Evolutionary conservation across 2,888 invertebrate genomes (phyloP).

Genomic region (Nasonia oneida): DNA sequence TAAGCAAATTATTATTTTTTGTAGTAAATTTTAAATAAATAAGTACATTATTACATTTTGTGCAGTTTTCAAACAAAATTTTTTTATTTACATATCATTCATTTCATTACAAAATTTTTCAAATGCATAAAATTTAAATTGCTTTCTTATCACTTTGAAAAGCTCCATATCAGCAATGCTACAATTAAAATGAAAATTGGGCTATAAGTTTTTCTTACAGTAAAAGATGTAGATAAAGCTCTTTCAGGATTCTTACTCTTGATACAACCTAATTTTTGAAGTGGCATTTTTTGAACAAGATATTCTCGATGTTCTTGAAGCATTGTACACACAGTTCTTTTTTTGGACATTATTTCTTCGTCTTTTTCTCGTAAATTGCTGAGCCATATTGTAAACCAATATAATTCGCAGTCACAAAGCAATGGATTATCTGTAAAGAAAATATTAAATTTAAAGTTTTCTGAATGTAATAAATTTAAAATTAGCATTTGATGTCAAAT

Average conservation of each 20-base stretch:
- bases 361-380: slow-evolving; percentile 89
- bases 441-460: no score
- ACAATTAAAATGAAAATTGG: background rate
- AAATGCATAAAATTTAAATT: background rate
- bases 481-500: no score
- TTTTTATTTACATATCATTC: background rate
- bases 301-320: slow-evolving; percentile 90
- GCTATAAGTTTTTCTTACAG: background rate
- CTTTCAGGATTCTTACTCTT: slow-evolving; percentile 81
- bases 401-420: slow-evolving; percentile 91
- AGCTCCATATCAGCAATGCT: background rate
- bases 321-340: slow-evolving; percentile 91
- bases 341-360: slow-evolving; percentile 94
- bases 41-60: background rate
- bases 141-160: background rate
- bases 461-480: no score
- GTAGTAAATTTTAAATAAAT: no score
- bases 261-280: slow-evolving; percentile 91
- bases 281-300: slow-evolving; percentile 89
- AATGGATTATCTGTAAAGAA: slow-evolving; percentile 89
- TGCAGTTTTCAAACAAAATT: slow-evolving; percentile 30
- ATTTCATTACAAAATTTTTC: background rate
- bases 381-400: slow-evolving; percentile 93
- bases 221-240: slow-evolving; percentile 65
- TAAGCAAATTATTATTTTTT: no score